These are phyloP conservation scores for Willowsia nigromaculata DNA, from an alignment of 2,888 invertebrate genomes.

Conservation along the genomic window DNA sequence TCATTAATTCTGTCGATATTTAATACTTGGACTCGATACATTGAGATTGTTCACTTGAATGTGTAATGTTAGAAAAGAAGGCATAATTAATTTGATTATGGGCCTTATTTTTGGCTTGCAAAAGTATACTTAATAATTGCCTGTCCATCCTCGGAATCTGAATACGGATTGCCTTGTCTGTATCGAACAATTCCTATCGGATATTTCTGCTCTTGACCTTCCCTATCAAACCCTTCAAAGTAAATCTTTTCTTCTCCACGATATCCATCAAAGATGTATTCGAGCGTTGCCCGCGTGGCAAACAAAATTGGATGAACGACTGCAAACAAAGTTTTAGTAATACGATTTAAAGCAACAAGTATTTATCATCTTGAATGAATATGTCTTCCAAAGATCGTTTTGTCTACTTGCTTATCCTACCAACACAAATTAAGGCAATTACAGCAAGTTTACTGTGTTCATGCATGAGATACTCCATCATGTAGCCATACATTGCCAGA, in stretches of 20 bases:
- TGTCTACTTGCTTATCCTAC: too few species aligned
- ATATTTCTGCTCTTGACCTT: conserved; percentile 24
- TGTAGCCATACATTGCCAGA: conserved; percentile 69
- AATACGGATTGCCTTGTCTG: conserved; percentile 14
- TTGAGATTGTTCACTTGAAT: too few species aligned
- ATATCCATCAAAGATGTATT: conserved; percentile 57
- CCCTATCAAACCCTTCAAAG: conserved; percentile 37
- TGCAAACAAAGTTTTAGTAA: too few species aligned
- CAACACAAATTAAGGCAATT: conserved; percentile 50
- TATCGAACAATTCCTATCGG: conserved; percentile 31
- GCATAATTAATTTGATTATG: too few species aligned
- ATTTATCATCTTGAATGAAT: too few species aligned
- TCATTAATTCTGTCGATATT: too few species aligned
- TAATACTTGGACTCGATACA: too few species aligned
- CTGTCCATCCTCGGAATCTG: conserved; percentile 10
- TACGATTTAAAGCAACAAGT: neutral
- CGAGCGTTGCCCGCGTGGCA: conserved; percentile 54
- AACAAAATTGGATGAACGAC: conserved; percentile 66
- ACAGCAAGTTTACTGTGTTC: conserved; percentile 54
- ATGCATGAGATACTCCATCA: conserved; percentile 71
- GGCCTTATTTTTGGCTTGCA: neutral
- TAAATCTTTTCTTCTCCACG: conserved; percentile 53
- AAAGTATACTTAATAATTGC: neutral
- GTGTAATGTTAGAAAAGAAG: too few species aligned
- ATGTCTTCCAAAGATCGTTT: too few species aligned